Percentiles rank a stretch among this genome's conserved stretches.
Evolutionary conservation across 2,888 invertebrate species (phyloP).

Genomic region (Plusia festucae): DNA sequence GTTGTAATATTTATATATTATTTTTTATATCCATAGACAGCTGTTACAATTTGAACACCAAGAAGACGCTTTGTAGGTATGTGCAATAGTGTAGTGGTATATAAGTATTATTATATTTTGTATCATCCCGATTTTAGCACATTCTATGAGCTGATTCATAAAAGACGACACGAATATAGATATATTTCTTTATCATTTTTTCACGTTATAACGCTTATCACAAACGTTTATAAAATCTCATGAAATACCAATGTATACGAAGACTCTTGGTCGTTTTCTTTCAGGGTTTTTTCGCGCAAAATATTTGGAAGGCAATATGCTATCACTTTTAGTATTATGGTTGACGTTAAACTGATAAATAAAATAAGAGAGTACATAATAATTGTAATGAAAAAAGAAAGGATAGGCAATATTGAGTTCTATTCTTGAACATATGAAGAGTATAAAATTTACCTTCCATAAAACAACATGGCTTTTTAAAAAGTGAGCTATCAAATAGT

Average conservation of each 20-base stretch:
- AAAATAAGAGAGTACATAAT: not conserved
- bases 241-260: slow-evolving; percentile 20
- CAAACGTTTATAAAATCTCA: slow-evolving; percentile 10
- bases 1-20: too few relatives aligned
- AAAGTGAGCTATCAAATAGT: slow-evolving; percentile 41
- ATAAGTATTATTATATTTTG: too few relatives aligned
- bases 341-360: not conserved
- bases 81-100: too few relatives aligned
- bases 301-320: slow-evolving; percentile 9
- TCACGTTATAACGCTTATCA: not conserved
- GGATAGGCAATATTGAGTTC: too few relatives aligned
- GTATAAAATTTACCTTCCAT: slow-evolving; percentile 38
- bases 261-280: slow-evolving; percentile 9
- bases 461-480: slow-evolving; percentile 35
- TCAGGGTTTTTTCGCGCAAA: slow-evolving; percentile 13
- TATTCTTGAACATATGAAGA: slow-evolving; percentile 7
- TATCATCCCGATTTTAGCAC: too few relatives aligned
- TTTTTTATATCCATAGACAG: too few relatives aligned
- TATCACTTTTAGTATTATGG: not conserved
- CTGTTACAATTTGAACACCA: too few relatives aligned
- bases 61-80: too few relatives aligned
- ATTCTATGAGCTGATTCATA: too few relatives aligned
- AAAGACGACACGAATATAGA: too few relatives aligned
- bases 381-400: too few relatives aligned
- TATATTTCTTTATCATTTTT: not conserved